Conservation (phyloP, 2,797 vertebrate species). For the Prionace glauca region DNA sequence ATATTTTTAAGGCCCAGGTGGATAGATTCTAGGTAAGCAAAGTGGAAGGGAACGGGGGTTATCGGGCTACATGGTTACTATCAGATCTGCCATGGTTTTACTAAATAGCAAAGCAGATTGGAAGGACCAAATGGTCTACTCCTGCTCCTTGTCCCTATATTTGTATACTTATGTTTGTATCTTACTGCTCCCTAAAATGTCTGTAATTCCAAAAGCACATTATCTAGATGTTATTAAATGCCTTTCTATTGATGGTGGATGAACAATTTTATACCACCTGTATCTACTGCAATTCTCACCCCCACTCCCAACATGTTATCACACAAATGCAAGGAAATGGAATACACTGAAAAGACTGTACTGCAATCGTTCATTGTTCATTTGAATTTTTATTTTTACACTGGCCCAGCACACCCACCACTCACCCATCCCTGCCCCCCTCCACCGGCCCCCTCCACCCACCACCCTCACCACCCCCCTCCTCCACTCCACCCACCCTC, state of each 20-base stretch:
- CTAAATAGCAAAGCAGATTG: too few relatives aligned
- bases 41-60: too few relatives aligned
- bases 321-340: not conserved
- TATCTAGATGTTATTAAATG: not conserved
- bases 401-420: not conserved
- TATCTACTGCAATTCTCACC: not conserved
- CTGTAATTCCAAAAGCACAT: not conserved
- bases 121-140: too few relatives aligned
- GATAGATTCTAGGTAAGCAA: too few relatives aligned
- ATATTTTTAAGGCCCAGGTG: too few relatives aligned
- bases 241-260: not conserved
- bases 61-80: too few relatives aligned
- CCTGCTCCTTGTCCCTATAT: too few relatives aligned
- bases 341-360: not conserved
- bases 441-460: too few relatives aligned
- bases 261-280: not conserved
- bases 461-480: too few relatives aligned
- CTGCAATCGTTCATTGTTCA: not conserved
- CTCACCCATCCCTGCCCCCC: too few relatives aligned
- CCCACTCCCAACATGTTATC: not conserved
- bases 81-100: too few relatives aligned
- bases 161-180: not conserved
- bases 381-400: not conserved
- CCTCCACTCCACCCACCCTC: too few relatives aligned
- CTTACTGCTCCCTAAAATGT: not conserved